These are phyloP conservation scores for Phyto melanocephala DNA, from an alignment of 2,888 invertebrate species.

Conservation along the genomic window DNA sequence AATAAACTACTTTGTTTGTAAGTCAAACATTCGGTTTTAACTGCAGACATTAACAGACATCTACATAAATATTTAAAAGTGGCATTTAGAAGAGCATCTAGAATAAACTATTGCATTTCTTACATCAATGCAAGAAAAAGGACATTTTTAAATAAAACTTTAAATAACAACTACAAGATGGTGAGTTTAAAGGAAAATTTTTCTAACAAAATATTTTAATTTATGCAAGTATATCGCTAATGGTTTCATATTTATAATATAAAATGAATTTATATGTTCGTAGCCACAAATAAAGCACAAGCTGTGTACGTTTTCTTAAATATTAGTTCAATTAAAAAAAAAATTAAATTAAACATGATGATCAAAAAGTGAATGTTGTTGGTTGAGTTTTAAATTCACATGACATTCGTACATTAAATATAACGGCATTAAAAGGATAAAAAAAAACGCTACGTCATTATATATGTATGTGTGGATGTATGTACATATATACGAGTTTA, in stretches of 20 bases:
- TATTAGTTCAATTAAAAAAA: constrained; percentile 22
- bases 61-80: background rate
- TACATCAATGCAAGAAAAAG: background rate
- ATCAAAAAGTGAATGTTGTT: constrained; percentile 62
- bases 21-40: constrained; percentile 23
- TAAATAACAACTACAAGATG: background rate
- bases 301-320: no score
- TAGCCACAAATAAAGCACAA: background rate
- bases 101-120: background rate
- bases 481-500: no score
- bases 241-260: no score
- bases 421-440: constrained; percentile 12
- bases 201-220: no score
- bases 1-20: constrained; percentile 3
- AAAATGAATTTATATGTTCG: background rate
- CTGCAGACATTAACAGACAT: constrained; percentile 15
- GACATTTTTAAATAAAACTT: background rate
- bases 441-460: no score
- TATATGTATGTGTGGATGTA: no score
- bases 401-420: background rate
- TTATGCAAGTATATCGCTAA: no score
- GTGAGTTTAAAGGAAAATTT: no score
- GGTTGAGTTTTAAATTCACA: constrained; percentile 36
- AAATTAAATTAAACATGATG: constrained; percentile 3
- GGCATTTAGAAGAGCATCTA: background rate